Conservation (phyloP, 2,888 invertebrate genomes). For the Muschampia plurimacula region DNA sequence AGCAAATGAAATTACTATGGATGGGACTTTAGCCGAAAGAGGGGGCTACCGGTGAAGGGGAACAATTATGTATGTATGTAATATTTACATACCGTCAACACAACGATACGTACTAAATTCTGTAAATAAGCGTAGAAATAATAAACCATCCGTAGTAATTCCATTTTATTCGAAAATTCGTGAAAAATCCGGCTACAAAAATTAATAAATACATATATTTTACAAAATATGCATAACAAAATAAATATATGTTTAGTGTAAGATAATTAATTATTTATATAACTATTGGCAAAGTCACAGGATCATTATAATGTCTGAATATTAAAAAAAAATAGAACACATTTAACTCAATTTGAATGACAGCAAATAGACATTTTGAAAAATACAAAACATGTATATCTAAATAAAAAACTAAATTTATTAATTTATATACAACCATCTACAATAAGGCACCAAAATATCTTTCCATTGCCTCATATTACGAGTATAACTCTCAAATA, state of each 20-base stretch:
- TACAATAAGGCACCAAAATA: background rate
- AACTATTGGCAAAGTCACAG: too few relatives aligned
- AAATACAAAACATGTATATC: too few relatives aligned
- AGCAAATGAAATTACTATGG: conserved; percentile 37
- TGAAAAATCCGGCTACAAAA: conserved; percentile 27
- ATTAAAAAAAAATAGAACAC: too few relatives aligned
- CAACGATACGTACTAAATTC: conserved; percentile 1
- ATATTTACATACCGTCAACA: conserved; percentile 53
- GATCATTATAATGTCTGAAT: too few relatives aligned
- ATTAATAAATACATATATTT: background rate
- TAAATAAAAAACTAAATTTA: too few relatives aligned
- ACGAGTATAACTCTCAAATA: conserved; percentile 52
- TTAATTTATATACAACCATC: too few relatives aligned
- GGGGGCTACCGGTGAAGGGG: conserved; percentile 46
- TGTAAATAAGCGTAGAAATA: conserved; percentile 13
- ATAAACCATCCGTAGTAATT: conserved; percentile 69
- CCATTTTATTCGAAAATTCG: conserved; percentile 52
- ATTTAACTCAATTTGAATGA: too few relatives aligned
- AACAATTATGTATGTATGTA: conserved; percentile 52
- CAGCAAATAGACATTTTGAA: too few relatives aligned
- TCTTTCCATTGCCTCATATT: background rate
- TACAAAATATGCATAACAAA: background rate
- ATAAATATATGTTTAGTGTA: too few relatives aligned
- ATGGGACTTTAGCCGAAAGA: conserved; percentile 20
- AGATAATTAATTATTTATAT: too few relatives aligned